Evolutionary conservation across 2,888 invertebrate genomes (phyloP).

Genomic region (Orthosia incerta): DNA sequence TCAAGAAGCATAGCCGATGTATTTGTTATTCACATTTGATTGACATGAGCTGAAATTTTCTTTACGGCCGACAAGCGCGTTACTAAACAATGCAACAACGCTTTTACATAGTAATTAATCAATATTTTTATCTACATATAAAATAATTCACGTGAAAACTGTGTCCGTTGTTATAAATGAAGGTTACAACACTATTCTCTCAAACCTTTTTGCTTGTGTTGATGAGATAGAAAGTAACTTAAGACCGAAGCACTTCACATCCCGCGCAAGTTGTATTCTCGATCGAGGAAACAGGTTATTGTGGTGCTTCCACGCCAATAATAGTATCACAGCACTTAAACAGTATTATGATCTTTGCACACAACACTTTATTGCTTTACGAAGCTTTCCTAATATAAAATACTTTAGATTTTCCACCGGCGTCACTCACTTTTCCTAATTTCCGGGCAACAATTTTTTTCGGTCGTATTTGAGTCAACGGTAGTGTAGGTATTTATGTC

Average conservation of each 20-base stretch:
- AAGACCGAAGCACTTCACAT: conserved; percentile 42
- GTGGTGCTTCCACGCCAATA: conserved; percentile 48
- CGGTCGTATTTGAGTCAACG: too few relatives aligned
- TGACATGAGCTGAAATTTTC: too few relatives aligned
- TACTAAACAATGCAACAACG: too few relatives aligned
- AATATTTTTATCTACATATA: too few relatives aligned
- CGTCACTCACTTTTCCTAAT: background rate
- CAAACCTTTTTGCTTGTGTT: conserved; percentile 34
- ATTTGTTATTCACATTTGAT: background rate
- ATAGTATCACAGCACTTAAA: conserved; percentile 54
- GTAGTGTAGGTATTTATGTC: too few relatives aligned
- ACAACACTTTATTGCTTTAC: conserved; percentile 45
- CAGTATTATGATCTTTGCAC: conserved; percentile 42
- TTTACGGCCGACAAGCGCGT: too few relatives aligned
- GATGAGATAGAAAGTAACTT: conserved; percentile 51
- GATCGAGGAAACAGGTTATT: conserved; percentile 53
- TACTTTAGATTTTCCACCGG: background rate
- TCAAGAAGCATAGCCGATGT: background rate
- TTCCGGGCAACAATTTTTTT: background rate
- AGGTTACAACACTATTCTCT: background rate
- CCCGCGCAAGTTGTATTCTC: conserved; percentile 40
- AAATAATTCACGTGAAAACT: too few relatives aligned
- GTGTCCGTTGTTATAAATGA: too few relatives aligned
- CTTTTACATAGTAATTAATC: too few relatives aligned
- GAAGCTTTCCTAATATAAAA: conserved; percentile 38